Percentiles rank a stretch among this genome's conserved stretches.
Conservation (phyloP, 1,140 invertebrate genomes). For the Achatina immaculata region DNA sequence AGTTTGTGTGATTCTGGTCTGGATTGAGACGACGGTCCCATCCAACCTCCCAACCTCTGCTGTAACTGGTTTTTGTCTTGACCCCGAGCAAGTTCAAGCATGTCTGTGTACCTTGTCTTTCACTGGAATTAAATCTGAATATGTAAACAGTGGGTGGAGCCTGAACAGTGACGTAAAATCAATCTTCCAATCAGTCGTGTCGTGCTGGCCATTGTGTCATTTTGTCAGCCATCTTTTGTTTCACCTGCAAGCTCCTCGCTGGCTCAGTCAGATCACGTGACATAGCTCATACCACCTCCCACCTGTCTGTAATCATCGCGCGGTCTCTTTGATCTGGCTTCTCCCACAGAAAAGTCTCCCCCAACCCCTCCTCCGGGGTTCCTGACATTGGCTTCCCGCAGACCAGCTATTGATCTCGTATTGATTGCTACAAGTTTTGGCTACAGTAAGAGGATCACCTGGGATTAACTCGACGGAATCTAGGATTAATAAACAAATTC, state of each 20-base stretch:
- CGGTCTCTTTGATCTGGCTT: conserved; percentile 1
- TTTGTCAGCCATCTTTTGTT: no score
- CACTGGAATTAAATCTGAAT: neutral
- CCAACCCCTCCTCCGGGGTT: neutral
- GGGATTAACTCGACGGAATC: no score
- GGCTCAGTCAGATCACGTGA: conserved; percentile 5
- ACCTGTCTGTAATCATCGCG: no score
- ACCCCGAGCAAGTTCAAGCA: no score
- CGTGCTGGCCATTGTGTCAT: no score
- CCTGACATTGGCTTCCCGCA: neutral
- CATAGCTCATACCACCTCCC: neutral
- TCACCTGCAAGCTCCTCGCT: no score
- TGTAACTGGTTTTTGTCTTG: no score
- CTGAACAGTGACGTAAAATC: neutral
- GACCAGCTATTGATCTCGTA: neutral
- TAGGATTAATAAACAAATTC: no score
- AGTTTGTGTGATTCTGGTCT: no score
- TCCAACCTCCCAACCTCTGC: no score
- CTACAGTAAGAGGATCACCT: neutral
- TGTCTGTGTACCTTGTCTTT: neutral
- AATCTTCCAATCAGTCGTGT: neutral
- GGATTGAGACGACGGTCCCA: no score
- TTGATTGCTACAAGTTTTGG: neutral
- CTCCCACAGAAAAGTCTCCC: no score
- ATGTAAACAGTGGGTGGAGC: neutral